Evolutionary conservation across 1,140 invertebrate species (phyloP).

Genomic region (Brachionus rubens): DNA sequence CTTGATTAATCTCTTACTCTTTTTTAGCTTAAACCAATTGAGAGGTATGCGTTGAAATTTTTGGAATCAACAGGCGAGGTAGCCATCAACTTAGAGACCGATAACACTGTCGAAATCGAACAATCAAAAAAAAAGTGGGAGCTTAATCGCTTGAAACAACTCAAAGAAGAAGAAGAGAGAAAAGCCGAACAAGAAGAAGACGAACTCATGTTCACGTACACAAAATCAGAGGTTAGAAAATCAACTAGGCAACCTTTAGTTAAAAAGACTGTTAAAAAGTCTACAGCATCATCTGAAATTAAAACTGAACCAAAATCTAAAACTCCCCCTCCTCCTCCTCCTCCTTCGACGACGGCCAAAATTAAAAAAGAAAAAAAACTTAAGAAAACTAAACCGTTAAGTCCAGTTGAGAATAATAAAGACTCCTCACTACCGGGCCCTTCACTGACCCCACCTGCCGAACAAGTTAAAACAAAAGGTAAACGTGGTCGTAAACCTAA

Average conservation of each 20-base stretch:
- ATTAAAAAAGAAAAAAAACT: conserved; percentile 4
- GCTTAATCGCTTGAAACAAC: conserved; percentile 70
- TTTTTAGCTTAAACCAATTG: conserved; percentile 79
- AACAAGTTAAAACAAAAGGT: not conserved
- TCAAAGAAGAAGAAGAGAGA: conserved; percentile 63
- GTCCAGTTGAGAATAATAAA: not conserved
- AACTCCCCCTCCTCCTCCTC: not conserved
- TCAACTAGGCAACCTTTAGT: not conserved
- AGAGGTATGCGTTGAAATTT: conserved; percentile 85
- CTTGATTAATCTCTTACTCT: too few species aligned
- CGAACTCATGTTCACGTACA: conserved; percentile 63
- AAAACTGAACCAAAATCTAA: not conserved
- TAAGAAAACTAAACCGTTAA: not conserved
- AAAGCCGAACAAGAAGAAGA: conserved; percentile 68
- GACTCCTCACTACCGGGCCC: too few species aligned
- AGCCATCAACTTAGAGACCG: conserved; percentile 52
- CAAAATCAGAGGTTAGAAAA: conserved; percentile 46
- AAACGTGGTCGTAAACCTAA: conserved; percentile 11
- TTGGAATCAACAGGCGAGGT: conserved; percentile 74
- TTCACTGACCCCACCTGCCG: too few species aligned
- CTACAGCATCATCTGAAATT: not conserved
- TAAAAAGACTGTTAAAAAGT: not conserved
- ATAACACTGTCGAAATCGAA: conserved; percentile 65
- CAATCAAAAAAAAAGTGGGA: conserved; percentile 85
- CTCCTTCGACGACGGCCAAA: not conserved